Base-by-base conservation (phyloP, 2,888 invertebrate genomes). In the Acrobasis suavella region DNA sequence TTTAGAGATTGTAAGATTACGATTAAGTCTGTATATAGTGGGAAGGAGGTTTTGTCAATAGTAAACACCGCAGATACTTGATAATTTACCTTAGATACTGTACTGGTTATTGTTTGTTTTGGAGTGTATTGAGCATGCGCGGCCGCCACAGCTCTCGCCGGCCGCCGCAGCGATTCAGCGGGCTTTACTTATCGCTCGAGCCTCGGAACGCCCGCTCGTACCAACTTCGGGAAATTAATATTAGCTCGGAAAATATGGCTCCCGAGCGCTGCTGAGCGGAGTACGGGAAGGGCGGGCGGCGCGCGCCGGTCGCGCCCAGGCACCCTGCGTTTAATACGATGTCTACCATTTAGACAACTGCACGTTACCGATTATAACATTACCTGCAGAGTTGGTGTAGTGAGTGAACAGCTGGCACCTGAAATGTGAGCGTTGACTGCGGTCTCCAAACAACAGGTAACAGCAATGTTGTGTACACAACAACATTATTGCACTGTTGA, bases 241-340 rank as follows among this genome's bases (percentile, higher is more conserved):
- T 85, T 83, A 86, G 81, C 77, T 69, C 73, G 77, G 78, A 78
- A 77, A 77, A 76, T 63, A 63, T 65, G 71, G 70, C 68, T 64
- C 69, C 66, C 68, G 69, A 67, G 67, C 71, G 50, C 67, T 73
- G 67, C 63, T 69, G 65, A 69, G 67, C 71, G 65, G 79, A 77
- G 80, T 73, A 79, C 85, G 83, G 75, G 77, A 73, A 83, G 87
- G 89, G 90, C 89, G 90, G 89, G 89, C 89, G 90, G 91, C 91
- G 90, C 91, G 89, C 87, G 87, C 83, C 72, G 72, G 64, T 70
- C 69, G 66, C 71, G 67, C 76, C 74, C 75, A 67, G 74, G 69
- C 77, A 81, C 78, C 79, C 76, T 69, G 64, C 67, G 64, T 72
- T 71, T 69, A 78, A 78, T 77, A 77, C 75, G 74, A 74, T 70